These are phyloP conservation scores for Acanthacorydalis orientalis DNA, from an alignment of 2,888 invertebrate genomes.

Conservation along the genomic window DNA sequence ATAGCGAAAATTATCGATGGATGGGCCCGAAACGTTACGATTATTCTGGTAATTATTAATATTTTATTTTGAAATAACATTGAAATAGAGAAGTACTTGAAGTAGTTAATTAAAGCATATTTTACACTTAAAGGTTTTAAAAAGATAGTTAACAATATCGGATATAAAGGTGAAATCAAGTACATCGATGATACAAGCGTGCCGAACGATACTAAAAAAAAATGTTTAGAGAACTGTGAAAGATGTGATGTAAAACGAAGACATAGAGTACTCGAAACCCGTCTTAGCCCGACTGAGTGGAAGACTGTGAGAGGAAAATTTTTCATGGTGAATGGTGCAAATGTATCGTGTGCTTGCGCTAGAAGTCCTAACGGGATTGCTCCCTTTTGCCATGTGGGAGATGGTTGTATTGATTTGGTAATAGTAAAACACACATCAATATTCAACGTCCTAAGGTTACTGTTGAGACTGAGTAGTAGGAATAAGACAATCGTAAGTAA, in stretches of 20 bases:
- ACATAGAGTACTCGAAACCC: slow-evolving; percentile 9
- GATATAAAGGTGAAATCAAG: slow-evolving; percentile 43
- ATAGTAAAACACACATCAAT: slow-evolving; percentile 55
- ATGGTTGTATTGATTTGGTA: slow-evolving; percentile 63
- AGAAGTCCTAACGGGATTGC: slow-evolving; percentile 62
- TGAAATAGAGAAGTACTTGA: slow-evolving; percentile 1
- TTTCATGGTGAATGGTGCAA: slow-evolving; percentile 61
- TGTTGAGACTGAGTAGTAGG: slow-evolving; percentile 43
- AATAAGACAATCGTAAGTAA: slow-evolving; percentile 43
- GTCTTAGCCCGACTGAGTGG: slow-evolving; percentile 23
- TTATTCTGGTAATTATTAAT: slow-evolving; percentile 40
- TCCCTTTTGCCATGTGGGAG: slow-evolving; percentile 61
- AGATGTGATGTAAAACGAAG: slow-evolving; percentile 19
- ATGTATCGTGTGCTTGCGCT: slow-evolving; percentile 58
- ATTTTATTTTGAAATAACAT: neutral
- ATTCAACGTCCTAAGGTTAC: slow-evolving; percentile 49
- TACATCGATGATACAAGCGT: slow-evolving; percentile 29
- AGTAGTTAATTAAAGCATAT: neutral
- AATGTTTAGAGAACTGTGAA: slow-evolving; percentile 32
- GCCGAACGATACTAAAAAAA: slow-evolving; percentile 24
- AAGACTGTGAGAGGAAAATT: slow-evolving; percentile 50
- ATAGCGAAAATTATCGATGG: slow-evolving; percentile 68
- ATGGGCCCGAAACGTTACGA: slow-evolving; percentile 75
- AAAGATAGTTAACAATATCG: slow-evolving; percentile 29
- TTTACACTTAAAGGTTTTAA: slow-evolving; percentile 32